Conservation (phyloP, 2,113 vertebrate genomes). For the Malurus elegans region DNA sequence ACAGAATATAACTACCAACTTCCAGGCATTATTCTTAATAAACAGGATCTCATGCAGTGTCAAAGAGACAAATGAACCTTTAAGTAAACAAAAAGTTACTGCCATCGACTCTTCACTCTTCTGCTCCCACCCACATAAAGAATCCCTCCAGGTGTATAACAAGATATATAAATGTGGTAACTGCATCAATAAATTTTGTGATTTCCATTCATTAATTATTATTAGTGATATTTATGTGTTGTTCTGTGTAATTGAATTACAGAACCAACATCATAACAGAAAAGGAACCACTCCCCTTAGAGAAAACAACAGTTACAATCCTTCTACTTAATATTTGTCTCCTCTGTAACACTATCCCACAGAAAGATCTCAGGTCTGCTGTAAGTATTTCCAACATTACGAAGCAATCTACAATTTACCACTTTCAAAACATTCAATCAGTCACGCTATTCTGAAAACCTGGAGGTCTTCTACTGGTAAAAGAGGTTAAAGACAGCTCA, state of each 20-base stretch:
- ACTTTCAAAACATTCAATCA: not conserved
- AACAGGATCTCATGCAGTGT: constrained; percentile 46
- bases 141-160: not conserved
- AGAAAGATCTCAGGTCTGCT: not conserved
- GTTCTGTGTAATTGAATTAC: not conserved
- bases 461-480: not conserved
- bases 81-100: not conserved
- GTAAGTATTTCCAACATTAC: not conserved
- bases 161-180: not conserved
- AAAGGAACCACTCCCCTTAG: not conserved
- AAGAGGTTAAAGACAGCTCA: not conserved
- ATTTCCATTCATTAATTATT: not conserved
- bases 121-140: not conserved
- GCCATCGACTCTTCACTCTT: not conserved
- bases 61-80: constrained; percentile 7
- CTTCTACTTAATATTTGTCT: not conserved
- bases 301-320: not conserved
- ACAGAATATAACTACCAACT: constrained; percentile 39
- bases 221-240: not conserved
- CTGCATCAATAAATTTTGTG: not conserved
- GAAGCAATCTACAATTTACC: not conserved
- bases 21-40: constrained; percentile 67
- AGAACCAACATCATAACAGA: not conserved
- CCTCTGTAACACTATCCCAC: not conserved
- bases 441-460: not conserved